Evolutionary conservation across 2,113 vertebrate genomes (phyloP).

Genomic region (Megalops atlanticus): DNA sequence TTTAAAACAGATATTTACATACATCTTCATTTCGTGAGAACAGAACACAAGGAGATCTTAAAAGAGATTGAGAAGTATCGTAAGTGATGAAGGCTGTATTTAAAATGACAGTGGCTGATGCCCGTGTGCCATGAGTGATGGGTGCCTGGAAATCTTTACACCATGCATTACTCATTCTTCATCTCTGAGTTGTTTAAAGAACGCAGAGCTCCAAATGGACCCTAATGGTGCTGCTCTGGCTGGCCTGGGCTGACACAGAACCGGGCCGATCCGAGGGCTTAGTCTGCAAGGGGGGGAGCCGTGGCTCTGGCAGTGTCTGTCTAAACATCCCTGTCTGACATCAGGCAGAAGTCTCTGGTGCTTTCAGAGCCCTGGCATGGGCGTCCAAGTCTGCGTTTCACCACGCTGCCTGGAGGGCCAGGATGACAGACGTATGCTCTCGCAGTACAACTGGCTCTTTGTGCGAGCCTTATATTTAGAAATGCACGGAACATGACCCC

Average conservation of each 20-base stretch:
- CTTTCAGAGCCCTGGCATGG: constrained; percentile 42
- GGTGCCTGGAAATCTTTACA: constrained; percentile 42
- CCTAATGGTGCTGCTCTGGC: constrained; percentile 48
- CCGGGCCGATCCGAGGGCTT: constrained; percentile 48
- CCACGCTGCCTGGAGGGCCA: constrained; percentile 9
- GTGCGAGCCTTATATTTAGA: constrained; percentile 43
- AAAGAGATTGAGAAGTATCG: too few species aligned
- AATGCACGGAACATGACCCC: constrained; percentile 42
- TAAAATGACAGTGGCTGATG: neutral
- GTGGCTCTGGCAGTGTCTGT: constrained; percentile 58
- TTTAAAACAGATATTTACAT: too few species aligned
- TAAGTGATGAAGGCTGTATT: too few species aligned
- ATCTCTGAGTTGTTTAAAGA: constrained; percentile 65
- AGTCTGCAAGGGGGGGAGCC: constrained; percentile 49
- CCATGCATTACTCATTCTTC: constrained; percentile 58
- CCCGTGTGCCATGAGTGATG: constrained; percentile 17
- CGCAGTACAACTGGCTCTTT: constrained; percentile 32
- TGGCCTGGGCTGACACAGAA: constrained; percentile 53
- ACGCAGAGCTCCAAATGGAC: constrained; percentile 46
- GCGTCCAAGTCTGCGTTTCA: constrained; percentile 47
- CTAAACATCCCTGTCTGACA: constrained; percentile 65
- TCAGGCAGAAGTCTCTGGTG: constrained; percentile 54
- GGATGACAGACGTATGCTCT: constrained; percentile 1
- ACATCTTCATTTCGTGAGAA: too few species aligned
- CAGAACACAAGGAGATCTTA: too few species aligned